These are phyloP conservation scores for Mythimna impura DNA, from an alignment of 2,888 invertebrate species.

Conservation along the genomic window DNA sequence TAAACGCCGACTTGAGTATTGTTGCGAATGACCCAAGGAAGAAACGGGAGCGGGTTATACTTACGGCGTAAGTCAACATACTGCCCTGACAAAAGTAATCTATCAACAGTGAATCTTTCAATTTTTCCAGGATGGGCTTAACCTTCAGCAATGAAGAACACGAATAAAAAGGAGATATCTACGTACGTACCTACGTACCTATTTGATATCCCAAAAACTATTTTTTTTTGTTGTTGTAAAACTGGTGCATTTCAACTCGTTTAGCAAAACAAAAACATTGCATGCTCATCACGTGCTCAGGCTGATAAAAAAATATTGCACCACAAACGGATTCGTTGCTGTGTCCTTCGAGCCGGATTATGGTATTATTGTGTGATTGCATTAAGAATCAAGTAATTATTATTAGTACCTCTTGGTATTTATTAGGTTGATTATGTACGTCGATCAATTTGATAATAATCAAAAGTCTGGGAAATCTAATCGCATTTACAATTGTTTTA, in stretches of 20 bases:
- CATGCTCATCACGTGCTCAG: background rate
- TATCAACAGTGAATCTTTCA: too few relatives aligned
- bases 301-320: background rate
- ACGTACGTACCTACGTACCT: too few relatives aligned
- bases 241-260: too few relatives aligned
- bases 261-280: background rate
- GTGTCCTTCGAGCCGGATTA: slow-evolving; percentile 19
- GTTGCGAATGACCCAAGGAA: slow-evolving; percentile 28
- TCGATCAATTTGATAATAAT: slow-evolving; percentile 1
- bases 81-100: too few relatives aligned
- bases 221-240: too few relatives aligned
- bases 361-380: background rate
- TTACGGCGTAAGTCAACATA: too few relatives aligned
- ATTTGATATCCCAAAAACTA: too few relatives aligned
- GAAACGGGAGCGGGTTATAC: slow-evolving; percentile 23
- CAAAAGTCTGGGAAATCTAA: background rate
- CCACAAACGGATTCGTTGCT: background rate
- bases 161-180: too few relatives aligned
- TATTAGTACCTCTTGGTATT: background rate
- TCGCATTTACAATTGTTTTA: background rate
- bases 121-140: too few relatives aligned
- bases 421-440: slow-evolving; percentile 22
- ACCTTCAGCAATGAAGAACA: too few relatives aligned
- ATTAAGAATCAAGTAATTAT: background rate
- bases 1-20: slow-evolving; percentile 67